Percentiles rank a stretch among this genome's conserved stretches.
Conservation (phyloP, 2,888 invertebrate genomes). For the Melanargia galathea region DNA sequence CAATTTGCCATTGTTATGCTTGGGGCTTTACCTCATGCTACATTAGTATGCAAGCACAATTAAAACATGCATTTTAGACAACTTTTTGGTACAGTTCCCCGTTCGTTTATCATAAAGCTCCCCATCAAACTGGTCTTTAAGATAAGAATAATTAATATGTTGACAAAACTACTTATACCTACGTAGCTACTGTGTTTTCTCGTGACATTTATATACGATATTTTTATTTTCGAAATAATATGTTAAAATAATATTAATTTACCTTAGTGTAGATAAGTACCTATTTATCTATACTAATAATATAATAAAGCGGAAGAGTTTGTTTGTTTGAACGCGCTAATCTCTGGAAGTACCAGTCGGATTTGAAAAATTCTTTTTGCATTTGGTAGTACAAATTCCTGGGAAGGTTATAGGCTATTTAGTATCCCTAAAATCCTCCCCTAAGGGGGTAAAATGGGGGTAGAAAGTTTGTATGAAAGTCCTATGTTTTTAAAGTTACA, state of each 20-base stretch:
- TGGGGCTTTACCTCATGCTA: conserved; percentile 46
- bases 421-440: too few relatives aligned
- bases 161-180: neutral
- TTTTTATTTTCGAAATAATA: neutral
- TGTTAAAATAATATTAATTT: neutral
- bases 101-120: neutral
- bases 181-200: neutral
- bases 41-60: conserved; percentile 41
- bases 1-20: conserved; percentile 76
- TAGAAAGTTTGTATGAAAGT: too few relatives aligned
- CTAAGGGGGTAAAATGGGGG: too few relatives aligned
- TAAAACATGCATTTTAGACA: conserved; percentile 20
- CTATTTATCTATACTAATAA: too few relatives aligned
- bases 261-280: neutral
- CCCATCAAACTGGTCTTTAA: neutral
- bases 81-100: conserved; percentile 6
- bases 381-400: too few relatives aligned
- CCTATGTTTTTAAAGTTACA: too few relatives aligned
- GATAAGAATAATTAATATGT: neutral
- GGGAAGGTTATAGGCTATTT: too few relatives aligned
- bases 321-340: too few relatives aligned
- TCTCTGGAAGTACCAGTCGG: too few relatives aligned
- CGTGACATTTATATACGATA: neutral
- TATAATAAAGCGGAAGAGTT: too few relatives aligned
- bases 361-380: too few relatives aligned